A percentile compares a stretch with the other conserved stretches of the same genome.
Conservation (phyloP, 1,140 invertebrate species). For the Zaprionus inermis region DNA sequence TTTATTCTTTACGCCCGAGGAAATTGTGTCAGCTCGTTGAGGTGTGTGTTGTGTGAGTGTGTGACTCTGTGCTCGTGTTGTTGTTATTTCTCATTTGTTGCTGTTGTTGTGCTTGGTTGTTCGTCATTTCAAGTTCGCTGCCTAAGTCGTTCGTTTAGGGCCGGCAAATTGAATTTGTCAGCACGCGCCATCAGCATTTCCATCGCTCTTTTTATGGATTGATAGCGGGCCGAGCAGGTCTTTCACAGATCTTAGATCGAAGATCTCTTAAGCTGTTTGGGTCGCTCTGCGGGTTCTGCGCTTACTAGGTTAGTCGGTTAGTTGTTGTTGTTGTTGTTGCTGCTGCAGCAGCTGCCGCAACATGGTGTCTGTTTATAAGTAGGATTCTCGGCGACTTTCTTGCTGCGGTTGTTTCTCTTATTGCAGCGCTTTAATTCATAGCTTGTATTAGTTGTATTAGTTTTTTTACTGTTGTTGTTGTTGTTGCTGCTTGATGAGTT, state of each 20-base stretch:
- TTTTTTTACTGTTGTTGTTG: constrained; percentile 35
- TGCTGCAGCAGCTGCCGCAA: constrained; percentile 20
- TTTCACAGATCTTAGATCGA: constrained; percentile 18
- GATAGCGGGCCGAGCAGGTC: constrained; percentile 6
- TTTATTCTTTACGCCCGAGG: constrained; percentile 79
- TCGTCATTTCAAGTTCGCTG: constrained; percentile 9
- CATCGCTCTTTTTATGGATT: constrained; percentile 12
- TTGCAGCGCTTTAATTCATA: constrained; percentile 59
- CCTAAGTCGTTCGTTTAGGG: constrained; percentile 78
- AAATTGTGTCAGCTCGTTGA: constrained; percentile 76
- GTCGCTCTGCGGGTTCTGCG: constrained; percentile 73
- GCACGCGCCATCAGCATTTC: constrained; percentile 41
- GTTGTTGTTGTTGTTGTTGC: constrained; percentile 60
- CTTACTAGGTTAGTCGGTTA: constrained; percentile 82
- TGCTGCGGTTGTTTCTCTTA: constrained; percentile 56
- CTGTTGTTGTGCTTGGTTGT: constrained; percentile 17
- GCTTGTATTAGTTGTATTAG: constrained; percentile 22
- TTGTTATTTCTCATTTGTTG: constrained; percentile 20
- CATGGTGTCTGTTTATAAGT: constrained; percentile 39
- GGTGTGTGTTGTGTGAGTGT: constrained; percentile 38
- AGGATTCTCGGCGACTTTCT: constrained; percentile 76
- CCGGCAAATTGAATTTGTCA: constrained; percentile 55
- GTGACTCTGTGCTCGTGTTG: constrained; percentile 27
- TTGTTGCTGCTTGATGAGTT: constrained; percentile 34
- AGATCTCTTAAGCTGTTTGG: constrained; percentile 43